These are phyloP conservation scores for Talpa occidentalis DNA, from an alignment of 2,113 vertebrate species.

Conservation along the genomic window DNA sequence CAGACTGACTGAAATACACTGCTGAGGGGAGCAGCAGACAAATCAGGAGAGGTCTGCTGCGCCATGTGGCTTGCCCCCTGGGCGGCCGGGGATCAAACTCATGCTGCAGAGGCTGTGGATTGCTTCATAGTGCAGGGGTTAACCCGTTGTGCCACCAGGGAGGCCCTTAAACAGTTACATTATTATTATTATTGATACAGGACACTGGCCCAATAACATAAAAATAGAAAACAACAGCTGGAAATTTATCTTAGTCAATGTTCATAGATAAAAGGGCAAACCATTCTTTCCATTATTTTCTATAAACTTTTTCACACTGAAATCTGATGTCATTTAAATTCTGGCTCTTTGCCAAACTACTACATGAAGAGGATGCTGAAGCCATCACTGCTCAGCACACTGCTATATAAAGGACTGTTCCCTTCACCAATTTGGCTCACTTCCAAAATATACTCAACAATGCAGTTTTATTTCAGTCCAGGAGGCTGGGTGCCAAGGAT, in stretches of 20 bases:
- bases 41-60: too few species aligned
- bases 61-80: too few species aligned
- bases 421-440: conserved; percentile 87
- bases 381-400: conserved; percentile 94
- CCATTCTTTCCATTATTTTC: conserved; percentile 63
- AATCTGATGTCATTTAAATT: neutral
- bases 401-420: conserved; percentile 95
- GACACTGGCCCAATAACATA: conserved; percentile 64
- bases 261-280: conserved; percentile 55
- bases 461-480: too few species aligned
- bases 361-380: conserved; percentile 95
- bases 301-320: conserved; percentile 55
- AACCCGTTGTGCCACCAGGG: too few species aligned
- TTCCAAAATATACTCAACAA: too few species aligned
- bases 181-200: conserved; percentile 66
- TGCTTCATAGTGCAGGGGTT: too few species aligned
- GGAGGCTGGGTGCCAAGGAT: too few species aligned
- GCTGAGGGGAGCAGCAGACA: too few species aligned
- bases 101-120: too few species aligned
- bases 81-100: too few species aligned
- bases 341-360: conserved; percentile 80
- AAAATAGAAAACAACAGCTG: conserved; percentile 48
- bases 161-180: conserved; percentile 43
- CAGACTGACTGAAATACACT: too few species aligned
- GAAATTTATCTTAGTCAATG: conserved; percentile 51